Evolutionary conservation across 2,797 vertebrate species (phyloP), one percentile per base, ranked within the genome.

Genomic region (Rhabdophis nuchalis): DNA sequence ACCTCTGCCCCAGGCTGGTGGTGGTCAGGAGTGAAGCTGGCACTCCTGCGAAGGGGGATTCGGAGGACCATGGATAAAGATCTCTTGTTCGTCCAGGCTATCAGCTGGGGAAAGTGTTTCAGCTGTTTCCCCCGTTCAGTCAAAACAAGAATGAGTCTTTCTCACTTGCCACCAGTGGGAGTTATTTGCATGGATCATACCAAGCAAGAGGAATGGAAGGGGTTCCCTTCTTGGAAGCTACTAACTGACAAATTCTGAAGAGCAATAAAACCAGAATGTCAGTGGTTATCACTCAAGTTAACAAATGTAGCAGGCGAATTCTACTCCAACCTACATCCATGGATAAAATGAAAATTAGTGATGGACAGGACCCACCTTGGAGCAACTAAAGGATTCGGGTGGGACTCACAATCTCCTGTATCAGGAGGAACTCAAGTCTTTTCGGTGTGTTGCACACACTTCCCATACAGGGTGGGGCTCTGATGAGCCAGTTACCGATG

Each of bases 1-100:
- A 92, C 4, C 64, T 97, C 97, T 92, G 92, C 58, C 64, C 95
- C 95, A 60, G 96, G 91, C 9, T 96, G 96, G 89, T 96, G 97
- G 46, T 96, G 97, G 46, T 97, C 97, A 0, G 97, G 97, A 90
- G 96, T 97, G 93, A 97, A 97, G 95, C 97, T 97, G 95, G 96
- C 95, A 13, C 97, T 97, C 23, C 97, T 96, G 91, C 96, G 97
- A 90, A 97, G 94, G 0, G 96, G 97, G 3, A 97, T 96, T 95
- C 97, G 95, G 27, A 97, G 96, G 87, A 97, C 97, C 97, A 97
- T 97, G 92, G 91, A 85, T 90, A 92, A 64, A 64, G 53, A 91
- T 50, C 36, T 77, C 92, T 25, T 6, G 3, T 3, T 0, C 1
- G 3, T 32, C 61, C 16, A 4, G 41, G 0, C n/a, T 5, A 32